Evolutionary conservation across 2,888 invertebrate genomes (phyloP), one percentile per base, ranked within the genome.

Genomic region (Rhingia rostrata): DNA sequence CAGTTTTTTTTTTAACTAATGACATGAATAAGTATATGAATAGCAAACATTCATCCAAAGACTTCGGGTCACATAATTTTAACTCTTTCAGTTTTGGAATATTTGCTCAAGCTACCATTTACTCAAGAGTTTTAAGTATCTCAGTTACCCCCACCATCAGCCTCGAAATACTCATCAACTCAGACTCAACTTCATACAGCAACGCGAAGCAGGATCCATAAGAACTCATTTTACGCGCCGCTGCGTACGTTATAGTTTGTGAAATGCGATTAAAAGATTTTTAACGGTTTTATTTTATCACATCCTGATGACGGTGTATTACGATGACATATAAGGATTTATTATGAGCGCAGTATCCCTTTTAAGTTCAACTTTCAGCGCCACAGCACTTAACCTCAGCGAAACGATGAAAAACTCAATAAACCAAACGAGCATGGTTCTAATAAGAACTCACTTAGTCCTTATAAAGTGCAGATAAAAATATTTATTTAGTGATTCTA

Each of bases 381-480:
- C 14, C 5, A 5, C 14, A 35, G 12, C 30, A 12, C 30, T 39
- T 32, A 51, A 4, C 37, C 3, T 41, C 3, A 32, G n/a, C 7
- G 33, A 53, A 9, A 30, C 30, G 5, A 49, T 12, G 14, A n/a
- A 7, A 14, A 35, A 51, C 33, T 51, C 51, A 61, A 72, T 47
- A 53, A 41, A 72, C n/a, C 43, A 43, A 35, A 22, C 51, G 22
- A 33, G 7, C 35, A 54, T 37, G 51, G 12, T 41, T 72, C 22
- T n/a, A 35, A 53, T 10, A 14, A 35, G 70, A 41, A 10, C 32
- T 7, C 37, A 58, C 14, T 56, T 37, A 32, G 56, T 30, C 9
- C n/a, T 49, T 32, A 72, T 33, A 51, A 22, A 35, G 41, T 61
- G n/a, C 54, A 37, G 56, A 58, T 47, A 35, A 45, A 61, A 35